A percentile compares a stretch with the other conserved stretches of the same genome.
These are phyloP conservation scores for Hirtodrosophila histrioides DNA, from an alignment of 2,888 invertebrate species.

Conservation along the genomic window DNA sequence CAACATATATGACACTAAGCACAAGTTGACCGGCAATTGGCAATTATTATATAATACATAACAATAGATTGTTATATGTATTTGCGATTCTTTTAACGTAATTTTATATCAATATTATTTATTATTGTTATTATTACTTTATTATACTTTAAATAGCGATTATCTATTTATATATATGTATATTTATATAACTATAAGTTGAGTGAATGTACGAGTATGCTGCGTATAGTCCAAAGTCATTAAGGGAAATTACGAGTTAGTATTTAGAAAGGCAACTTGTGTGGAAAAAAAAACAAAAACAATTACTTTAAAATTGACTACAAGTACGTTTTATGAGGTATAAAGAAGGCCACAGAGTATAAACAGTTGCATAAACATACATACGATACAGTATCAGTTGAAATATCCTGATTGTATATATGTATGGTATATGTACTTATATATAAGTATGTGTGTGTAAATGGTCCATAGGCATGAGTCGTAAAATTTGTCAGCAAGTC, in stretches of 20 bases:
- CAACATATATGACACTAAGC: constrained; percentile 62
- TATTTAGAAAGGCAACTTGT: constrained; percentile 56
- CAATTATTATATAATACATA: constrained; percentile 21
- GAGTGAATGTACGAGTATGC: constrained; percentile 15
- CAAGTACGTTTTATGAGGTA: constrained; percentile 80
- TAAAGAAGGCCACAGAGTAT: constrained; percentile 82
- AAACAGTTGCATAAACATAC: constrained; percentile 66
- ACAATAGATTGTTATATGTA: constrained; percentile 2
- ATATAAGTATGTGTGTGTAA: constrained; percentile 48
- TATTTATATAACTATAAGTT: constrained; percentile 28
- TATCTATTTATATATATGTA: constrained; percentile 8
- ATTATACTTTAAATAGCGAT: constrained; percentile 27
- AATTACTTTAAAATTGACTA: constrained; percentile 72
- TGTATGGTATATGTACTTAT: constrained; percentile 27
- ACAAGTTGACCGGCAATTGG: constrained; percentile 64
- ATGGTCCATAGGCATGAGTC: constrained; percentile 76
- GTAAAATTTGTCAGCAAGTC: constrained; percentile 50
- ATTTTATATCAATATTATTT: constrained; percentile 16
- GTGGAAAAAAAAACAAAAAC: constrained; percentile 19
- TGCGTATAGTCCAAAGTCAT: constrained; percentile 28
- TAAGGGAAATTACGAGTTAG: constrained; percentile 24
- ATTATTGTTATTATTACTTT: constrained; percentile 15
- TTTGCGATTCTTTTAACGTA: constrained; percentile 7
- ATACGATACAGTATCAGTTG: constrained; percentile 24
- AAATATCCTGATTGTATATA: not conserved